Evolutionary conservation across 2,888 invertebrate species (phyloP), one percentile per base, ranked within the genome.

Genomic region (Caenorhabditis sp.): DNA sequence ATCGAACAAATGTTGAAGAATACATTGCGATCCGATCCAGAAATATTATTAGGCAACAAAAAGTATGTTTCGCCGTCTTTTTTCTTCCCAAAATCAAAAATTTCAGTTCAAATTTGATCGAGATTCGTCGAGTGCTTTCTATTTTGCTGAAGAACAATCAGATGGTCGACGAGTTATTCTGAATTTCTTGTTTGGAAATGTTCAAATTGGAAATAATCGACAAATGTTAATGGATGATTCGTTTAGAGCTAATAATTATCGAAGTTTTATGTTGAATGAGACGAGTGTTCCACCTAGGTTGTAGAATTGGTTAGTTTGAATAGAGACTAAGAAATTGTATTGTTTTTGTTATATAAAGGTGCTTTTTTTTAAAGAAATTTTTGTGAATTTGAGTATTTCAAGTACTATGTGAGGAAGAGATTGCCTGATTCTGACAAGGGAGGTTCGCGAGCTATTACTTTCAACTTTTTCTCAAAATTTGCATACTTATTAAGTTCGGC

Each of bases 251-350:
- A 79, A 79, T 60, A 77, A 79, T 50, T 74, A 67, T 57, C 59
- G 65, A 27, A 64, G 77, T 12, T 79, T 61, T 59, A 79, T 79
- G 79, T 62, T 79, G 14, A 77, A 77, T 54, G 77, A 77, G 57
- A 77, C 79, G 23, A 73, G 67, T 70, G 70, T 75, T 4, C 79
- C 79, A 23, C 79, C 79, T 21, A 69, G 75, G 63, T 67, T 78
- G 59, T 70, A 57, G 61, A 14, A n/a, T 5, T 50, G 17, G 5
- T 50, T 50, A 50, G 20, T 50, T 50, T 14, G 7, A n/a, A 50
- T 50, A n/a, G n/a, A n/a, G n/a, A n/a, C n/a, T n/a, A n/a, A n/a
- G n/a, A n/a, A n/a, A n/a, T n/a, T n/a, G n/a, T n/a, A n/a, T n/a
- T n/a, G n/a, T n/a, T n/a, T n/a, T n/a, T n/a, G n/a, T n/a, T n/a